Conservation (phyloP, 2,888 invertebrate genomes). For the Furcula furcula region DNA sequence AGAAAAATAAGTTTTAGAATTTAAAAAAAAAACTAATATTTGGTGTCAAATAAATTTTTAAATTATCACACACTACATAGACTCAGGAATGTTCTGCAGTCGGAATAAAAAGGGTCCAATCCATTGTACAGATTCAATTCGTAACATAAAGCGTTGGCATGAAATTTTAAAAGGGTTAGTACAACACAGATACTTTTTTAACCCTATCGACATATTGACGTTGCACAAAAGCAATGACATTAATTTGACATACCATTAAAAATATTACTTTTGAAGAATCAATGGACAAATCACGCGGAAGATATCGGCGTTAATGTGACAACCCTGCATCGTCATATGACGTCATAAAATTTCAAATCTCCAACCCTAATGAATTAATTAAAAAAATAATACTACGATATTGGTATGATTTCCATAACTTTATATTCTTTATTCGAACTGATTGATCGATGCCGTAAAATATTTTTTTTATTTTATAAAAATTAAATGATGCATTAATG, state of each 20-base stretch:
- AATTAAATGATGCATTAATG: constrained; percentile 59
- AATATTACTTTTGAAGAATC: constrained; percentile 73
- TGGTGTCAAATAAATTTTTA: constrained; percentile 54
- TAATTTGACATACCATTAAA: constrained; percentile 80
- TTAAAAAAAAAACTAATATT: constrained; percentile 33
- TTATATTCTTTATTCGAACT: constrained; percentile 38
- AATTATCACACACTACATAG: constrained; percentile 52
- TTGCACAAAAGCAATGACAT: constrained; percentile 69
- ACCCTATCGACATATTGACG: constrained; percentile 76
- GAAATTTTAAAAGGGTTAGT: constrained; percentile 74
- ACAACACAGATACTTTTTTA: constrained; percentile 53
- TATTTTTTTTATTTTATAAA: constrained; percentile 35
- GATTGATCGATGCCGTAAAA: constrained; percentile 76
- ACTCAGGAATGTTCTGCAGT: constrained; percentile 41
- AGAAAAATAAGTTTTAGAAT: constrained; percentile 1
- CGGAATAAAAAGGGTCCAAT: constrained; percentile 47
- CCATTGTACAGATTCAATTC: constrained; percentile 72
- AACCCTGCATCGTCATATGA: constrained; percentile 38
- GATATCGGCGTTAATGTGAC: constrained; percentile 62
- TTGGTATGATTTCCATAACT: constrained; percentile 60
- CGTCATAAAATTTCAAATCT: constrained; percentile 58
- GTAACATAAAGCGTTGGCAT: constrained; percentile 67
- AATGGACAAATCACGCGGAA: constrained; percentile 63
- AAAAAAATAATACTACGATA: constrained; percentile 34
- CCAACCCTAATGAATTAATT: constrained; percentile 68